Evolutionary conservation across 2,888 invertebrate genomes (phyloP).

Genomic region (Bibio marci): DNA sequence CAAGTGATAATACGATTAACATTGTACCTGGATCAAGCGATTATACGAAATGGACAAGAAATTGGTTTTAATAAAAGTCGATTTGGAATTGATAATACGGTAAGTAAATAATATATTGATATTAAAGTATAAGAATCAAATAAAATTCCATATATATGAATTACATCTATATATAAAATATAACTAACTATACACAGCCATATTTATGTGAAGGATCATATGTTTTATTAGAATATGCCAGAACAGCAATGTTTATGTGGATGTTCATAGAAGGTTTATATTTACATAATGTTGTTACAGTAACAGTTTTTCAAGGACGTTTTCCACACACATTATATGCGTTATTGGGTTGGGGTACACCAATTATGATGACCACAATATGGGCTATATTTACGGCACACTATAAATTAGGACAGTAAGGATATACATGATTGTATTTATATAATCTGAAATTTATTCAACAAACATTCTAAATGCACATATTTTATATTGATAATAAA

Average conservation of each 20-base stretch:
- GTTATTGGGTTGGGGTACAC: conserved; percentile 57
- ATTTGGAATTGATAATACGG: conserved; percentile 47
- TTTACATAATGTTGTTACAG: conserved; percentile 69
- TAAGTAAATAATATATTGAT: conserved; percentile 25
- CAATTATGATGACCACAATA: conserved; percentile 43
- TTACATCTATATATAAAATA: too few species aligned
- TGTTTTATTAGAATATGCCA: conserved; percentile 69
- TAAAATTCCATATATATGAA: too few species aligned
- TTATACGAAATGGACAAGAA: conserved; percentile 28
- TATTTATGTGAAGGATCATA: conserved; percentile 64
- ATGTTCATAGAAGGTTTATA: conserved; percentile 92
- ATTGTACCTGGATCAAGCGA: conserved; percentile 57
- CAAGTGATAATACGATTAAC: conserved; percentile 56
- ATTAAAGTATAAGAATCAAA: neutral
- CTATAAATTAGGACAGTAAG: conserved; percentile 31
- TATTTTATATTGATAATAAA: conserved; percentile 12
- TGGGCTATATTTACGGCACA: conserved; percentile 49
- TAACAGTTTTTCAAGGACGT: conserved; percentile 46
- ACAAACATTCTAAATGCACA: neutral
- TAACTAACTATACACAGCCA: too few species aligned
- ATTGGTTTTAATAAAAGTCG: conserved; percentile 17
- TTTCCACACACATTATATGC: conserved; percentile 40
- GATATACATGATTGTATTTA: conserved; percentile 20
- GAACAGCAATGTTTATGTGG: conserved; percentile 89
- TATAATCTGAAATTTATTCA: neutral